Evolutionary conservation across 2,888 invertebrate species (phyloP).

Genomic region (Pogonocherus hispidulus): DNA sequence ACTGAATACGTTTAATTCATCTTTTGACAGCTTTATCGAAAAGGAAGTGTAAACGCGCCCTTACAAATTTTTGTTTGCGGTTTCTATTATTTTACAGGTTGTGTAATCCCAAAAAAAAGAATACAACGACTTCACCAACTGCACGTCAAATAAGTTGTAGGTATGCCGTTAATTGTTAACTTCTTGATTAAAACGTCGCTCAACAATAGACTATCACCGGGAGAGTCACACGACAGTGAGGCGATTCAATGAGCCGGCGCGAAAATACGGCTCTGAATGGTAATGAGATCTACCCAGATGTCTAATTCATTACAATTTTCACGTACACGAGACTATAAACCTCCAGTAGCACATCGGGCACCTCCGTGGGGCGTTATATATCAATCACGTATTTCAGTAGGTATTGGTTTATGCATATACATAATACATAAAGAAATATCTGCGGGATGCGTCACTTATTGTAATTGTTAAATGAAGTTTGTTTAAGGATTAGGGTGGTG

Average conservation of each 20-base stretch:
- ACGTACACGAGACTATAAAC: slow-evolving; percentile 11
- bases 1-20: no score
- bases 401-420: no score
- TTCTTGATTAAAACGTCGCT: neutral
- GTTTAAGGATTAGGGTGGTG: neutral
- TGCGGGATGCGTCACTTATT: neutral
- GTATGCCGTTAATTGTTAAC: no score
- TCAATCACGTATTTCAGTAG: neutral
- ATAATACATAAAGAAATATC: neutral
- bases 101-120: no score
- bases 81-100: no score
- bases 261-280: slow-evolving; percentile 22
- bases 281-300: slow-evolving; percentile 30
- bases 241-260: no score
- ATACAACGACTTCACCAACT: no score
- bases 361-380: neutral
- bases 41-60: no score
- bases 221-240: slow-evolving; percentile 13
- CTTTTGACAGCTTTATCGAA: no score
- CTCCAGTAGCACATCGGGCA: neutral
- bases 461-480: neutral
- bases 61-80: no score
- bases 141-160: no score
- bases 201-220: neutral
- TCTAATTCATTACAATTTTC: slow-evolving; percentile 31